Evolutionary conservation across 2,888 invertebrate species (phyloP), one percentile per base, ranked within the genome.

Genomic region (Hipparchia sbordonii): DNA sequence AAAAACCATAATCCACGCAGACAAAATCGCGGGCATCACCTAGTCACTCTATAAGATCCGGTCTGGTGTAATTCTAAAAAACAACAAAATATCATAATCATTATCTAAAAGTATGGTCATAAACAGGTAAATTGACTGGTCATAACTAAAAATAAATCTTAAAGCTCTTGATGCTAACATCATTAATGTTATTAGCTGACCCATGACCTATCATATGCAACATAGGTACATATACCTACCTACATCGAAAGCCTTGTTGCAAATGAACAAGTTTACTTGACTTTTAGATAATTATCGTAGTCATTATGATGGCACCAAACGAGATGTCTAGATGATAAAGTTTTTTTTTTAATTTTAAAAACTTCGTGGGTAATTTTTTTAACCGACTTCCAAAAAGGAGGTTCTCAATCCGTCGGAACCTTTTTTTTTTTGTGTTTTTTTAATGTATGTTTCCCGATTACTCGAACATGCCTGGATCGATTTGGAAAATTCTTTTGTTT

Each of bases 101-200:
- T 12, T 12, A 39, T 7, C 2, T 6, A 62, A 23, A 63, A 51
- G 8, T 7, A 12, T 62, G 13, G 48, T 9, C 48, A 4, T 6
- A 63, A 63, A 66, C 54, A n/a, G 39, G 67, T 67, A 46, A 1
- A 12, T 56, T 13, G 45, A 56, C 45, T 67, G 67, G 60, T 68
- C 48, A 68, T 68, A 23, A 33, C 60, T 23, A 33, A 68, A 60
- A 68, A 68, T 68, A 68, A 68, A 59, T 59, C 57, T 46, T 56
- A 67, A 67, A 59, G 13, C 23, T 59, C 46, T 54, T n/a, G 10
- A 52, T 23, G n/a, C 59, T 60, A 52, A 66, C 60, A 9, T 33
- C 39, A 65, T 59, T 67, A 67, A 67, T 70, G 33, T 56, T 67
- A 39, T 65, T 56, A 61, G 33, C 56, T 67, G 73, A 67, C 70